Base-by-base conservation (phyloP, 2,797 vertebrate species). In the Hoplostethus atlanticus region DNA sequence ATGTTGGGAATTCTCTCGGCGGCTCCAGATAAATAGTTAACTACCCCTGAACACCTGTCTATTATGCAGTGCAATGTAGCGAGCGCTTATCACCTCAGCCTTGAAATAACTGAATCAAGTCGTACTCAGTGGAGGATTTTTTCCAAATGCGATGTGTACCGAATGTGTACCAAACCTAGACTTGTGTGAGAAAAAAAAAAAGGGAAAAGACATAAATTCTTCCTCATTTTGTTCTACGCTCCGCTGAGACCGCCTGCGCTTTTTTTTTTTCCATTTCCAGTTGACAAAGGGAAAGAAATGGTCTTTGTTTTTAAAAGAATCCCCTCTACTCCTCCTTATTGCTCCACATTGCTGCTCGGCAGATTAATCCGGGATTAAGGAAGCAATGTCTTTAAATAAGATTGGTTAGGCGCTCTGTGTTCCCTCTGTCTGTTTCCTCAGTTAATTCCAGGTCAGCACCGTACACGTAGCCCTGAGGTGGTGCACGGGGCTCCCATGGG, bases 1-100 rank as follows among this genome's bases (percentile, higher is more conserved):
- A 92, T 91, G 71, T 54, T 47, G 68, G 76, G 87, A 91, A 90
- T 91, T 91, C 76, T 88, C 71, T 85, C 68, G 42, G 73, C 79
- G 61, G 86, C 76, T 75, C 7, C 71, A 61, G 64, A 88, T 93
- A 84, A 92, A 92, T 92, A 90, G 65, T 92, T 89, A 84, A 91
- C 70, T 2, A 84, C 50, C 46, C 57, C 66, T 77, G 72, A 89
- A 91, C 90, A 84, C 13, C 21, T 28, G 71, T 78, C 81, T 81
- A 66, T 84, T 80, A 71, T 71, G 51, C 73, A 67, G 15, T 61
- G 55, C 67, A 66, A 77, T 52, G 54, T 44, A 47, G 48, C 5
- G 47, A 57, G 68, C 73, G 72, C 36, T 40, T 58, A 55, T 67
- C 55, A 55, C 58, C 52, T 72, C n/a, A 54, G 31, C 28, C 28